Base-by-base conservation (phyloP, 2,797 vertebrate species). In the Eutrigla gurnardus region DNA sequence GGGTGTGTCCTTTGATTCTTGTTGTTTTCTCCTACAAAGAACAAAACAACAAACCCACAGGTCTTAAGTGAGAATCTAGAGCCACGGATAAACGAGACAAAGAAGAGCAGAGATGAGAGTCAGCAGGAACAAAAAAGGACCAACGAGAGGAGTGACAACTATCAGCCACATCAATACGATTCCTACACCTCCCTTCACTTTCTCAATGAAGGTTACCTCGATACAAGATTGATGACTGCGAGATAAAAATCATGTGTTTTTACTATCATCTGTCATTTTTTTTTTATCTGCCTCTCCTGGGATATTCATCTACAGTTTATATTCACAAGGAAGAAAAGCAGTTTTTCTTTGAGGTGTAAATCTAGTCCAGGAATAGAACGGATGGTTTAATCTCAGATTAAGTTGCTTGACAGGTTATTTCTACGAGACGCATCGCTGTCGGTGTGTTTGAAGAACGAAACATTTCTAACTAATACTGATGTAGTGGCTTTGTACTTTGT, bases 251-350 rank as follows among this genome's bases (percentile, higher is more conserved):
- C 63, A 2, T 75, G 78, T 85, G 87, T 86, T 86, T 86, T 61
- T 57, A 75, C 73, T 64, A 65, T 75, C 67, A 60, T 80, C 83
- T 83, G 72, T 85, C 81, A 77, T 80, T 88, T 77, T 80, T 88
- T 77, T 88, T 46, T 81, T 78, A 43, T 57, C 46, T 52, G 57
- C 80, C 47, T 80, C 75, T 76, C 77, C 59, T 54, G 63, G 59
- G 67, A 62, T 65, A 52, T 82, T 81, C 80, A 78, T 81, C 67
- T 65, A 45, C 52, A 39, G 50, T 73, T 70, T 47, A 37, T 45
- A 67, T 62, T 73, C 73, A 57, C 14, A 18, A 50, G 53, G 17
- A 73, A 71, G 32, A 62, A 55, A 63, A 65, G 62, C 0, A 43
- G 68, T 76, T 60, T 40, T 75, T 60, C 50, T 81, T 50, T 65